Conservation (phyloP, 2,113 vertebrate genomes). For the Plotosus lineatus region DNA sequence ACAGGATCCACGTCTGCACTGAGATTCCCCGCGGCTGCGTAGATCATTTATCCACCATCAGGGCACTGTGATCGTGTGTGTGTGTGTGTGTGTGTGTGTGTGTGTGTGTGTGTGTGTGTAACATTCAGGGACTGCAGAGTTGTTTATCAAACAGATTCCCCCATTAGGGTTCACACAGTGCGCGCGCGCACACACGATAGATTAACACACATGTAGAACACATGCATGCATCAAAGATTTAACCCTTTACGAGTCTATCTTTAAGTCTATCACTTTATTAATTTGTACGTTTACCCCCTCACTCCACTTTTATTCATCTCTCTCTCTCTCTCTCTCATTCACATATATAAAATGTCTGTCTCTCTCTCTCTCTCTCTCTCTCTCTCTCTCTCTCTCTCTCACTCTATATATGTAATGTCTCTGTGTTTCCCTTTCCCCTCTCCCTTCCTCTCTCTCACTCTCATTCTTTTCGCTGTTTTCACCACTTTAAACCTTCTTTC, state of each 20-base stretch:
- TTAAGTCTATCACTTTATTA: too few relatives aligned
- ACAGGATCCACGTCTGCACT: conserved; percentile 59
- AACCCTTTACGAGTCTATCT: neutral
- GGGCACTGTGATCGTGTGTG: neutral
- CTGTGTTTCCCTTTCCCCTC: neutral
- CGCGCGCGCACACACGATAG: neutral
- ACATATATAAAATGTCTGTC: too few relatives aligned
- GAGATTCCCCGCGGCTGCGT: conserved; percentile 54
- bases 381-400: neutral
- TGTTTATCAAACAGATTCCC: neutral
- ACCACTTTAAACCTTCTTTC: neutral
- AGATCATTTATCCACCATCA: neutral
- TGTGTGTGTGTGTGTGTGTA: neutral
- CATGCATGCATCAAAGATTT: neutral
- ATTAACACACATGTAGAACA: conserved; percentile 11
- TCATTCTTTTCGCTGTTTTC: neutral
- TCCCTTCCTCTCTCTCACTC: neutral
- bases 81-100: neutral
- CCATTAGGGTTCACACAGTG: neutral
- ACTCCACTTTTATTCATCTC: neutral
- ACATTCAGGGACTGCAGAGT: neutral
- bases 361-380: neutral
- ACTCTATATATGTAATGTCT: neutral
- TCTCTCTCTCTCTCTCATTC: neutral
- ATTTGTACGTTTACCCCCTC: too few relatives aligned